Base-by-base conservation (phyloP, 2,797 vertebrate genomes). In the Kryptolebias ocellatus region DNA sequence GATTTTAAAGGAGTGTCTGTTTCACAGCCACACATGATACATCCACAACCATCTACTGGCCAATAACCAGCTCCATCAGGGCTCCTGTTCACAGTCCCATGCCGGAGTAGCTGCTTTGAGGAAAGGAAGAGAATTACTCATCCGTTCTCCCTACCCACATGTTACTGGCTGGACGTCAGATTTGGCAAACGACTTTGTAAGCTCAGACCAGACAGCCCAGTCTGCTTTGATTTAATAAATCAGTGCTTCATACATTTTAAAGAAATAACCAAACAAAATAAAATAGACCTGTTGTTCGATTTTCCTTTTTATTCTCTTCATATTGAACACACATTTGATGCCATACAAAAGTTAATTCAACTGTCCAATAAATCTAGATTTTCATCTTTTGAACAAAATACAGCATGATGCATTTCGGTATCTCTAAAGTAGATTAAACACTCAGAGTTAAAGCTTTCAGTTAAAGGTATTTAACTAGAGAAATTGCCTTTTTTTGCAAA, bases 211-310 rank as follows among this genome's bases (percentile, higher is more conserved):
- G 27, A 62, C 9, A 29, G 11, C 18, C 9, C 37, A 34, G 62
- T 64, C 52, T 60, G n/a, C 42, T 67, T 42, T 50, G 52, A 46
- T 47, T 46, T 61, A 49, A n/a, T 44, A 46, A 65, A 64, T 54
- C 7, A 37, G 29, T 60, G n/a, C 16, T 12, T 58, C 24, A 66
- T 37, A 42, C 42, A 0, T 45, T 53, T 34, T 51, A 49, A 29
- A 31, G 17, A 29, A 34, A 71, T 5, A 63, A 49, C 10, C 0
- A 29, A 27, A 72, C 20, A 24, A 24, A 24, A 24, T 24, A 24
- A 24, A 54, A 64, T 65, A 34, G 49, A 34, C 15, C 37, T 4
- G 10, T 31, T 34, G n/a, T 44, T 72, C 24, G 29, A 17, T 53
- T 31, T 31, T 31, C 12, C 50, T 61, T 37, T 16, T 15, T 42